phyloP scores from a whole-genome alignment of 2,113 vertebrate genomes.

The Lepisosteus osseus region DNA sequence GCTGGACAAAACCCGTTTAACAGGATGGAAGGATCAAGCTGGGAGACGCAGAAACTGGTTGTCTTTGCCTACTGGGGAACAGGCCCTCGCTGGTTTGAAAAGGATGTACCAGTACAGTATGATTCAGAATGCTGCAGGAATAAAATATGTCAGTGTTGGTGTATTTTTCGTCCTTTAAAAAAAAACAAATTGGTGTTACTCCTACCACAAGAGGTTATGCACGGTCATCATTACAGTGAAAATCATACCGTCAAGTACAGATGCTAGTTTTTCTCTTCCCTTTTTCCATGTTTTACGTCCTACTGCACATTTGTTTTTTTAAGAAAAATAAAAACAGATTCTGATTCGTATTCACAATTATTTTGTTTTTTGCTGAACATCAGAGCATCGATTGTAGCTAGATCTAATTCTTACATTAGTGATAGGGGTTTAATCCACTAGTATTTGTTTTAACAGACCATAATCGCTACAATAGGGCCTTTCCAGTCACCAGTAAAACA shows the following conservation, averaged over 20 bases:
- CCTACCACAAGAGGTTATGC: slow-evolving; percentile 42
- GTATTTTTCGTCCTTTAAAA: slow-evolving; percentile 43
- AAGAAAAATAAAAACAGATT: slow-evolving; percentile 32
- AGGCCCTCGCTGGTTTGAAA: slow-evolving; percentile 25
- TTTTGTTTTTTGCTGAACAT: slow-evolving; percentile 40
- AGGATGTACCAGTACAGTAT: slow-evolving; percentile 42
- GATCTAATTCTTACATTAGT: slow-evolving; percentile 43
- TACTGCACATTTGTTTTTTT: slow-evolving; percentile 54
- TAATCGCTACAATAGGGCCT: too few relatives aligned
- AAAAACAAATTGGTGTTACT: slow-evolving; percentile 42
- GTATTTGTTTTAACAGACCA: neutral
- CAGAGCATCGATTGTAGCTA: slow-evolving; percentile 48
- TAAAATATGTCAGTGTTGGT: slow-evolving; percentile 49
- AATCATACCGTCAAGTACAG: slow-evolving; percentile 53
- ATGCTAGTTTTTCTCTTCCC: slow-evolving; percentile 15
- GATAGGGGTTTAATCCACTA: slow-evolving; percentile 16
- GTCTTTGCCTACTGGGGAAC: slow-evolving; percentile 32
- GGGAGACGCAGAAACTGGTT: slow-evolving; percentile 39
- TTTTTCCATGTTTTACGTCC: slow-evolving; percentile 47
- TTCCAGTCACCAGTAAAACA: too few relatives aligned
- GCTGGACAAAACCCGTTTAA: slow-evolving; percentile 62
- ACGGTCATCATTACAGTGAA: slow-evolving; percentile 44
- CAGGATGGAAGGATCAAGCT: slow-evolving; percentile 47
- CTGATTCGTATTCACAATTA: slow-evolving; percentile 28
- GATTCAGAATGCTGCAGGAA: slow-evolving; percentile 58